Percentiles rank a stretch among this genome's conserved stretches.
Conservation (phyloP, 2,888 invertebrate genomes). For the Phaedon cochleariae region DNA sequence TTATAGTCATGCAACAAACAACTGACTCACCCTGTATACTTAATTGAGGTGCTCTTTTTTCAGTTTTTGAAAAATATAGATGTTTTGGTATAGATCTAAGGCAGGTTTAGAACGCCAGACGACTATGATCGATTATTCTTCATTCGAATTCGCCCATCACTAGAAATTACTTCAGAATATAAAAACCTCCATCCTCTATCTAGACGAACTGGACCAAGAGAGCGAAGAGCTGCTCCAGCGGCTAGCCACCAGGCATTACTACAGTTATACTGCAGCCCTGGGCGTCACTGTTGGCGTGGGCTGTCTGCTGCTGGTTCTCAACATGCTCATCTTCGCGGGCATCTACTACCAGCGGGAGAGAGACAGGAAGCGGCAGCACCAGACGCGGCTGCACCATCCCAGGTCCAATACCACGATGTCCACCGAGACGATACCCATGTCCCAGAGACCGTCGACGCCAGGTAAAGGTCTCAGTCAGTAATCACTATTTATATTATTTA, state of each 20-base stretch:
- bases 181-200: background rate
- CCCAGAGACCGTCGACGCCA: constrained; percentile 60
- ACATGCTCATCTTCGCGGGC: constrained; percentile 80
- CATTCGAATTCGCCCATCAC: background rate
- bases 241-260: constrained; percentile 67
- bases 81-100: too few relatives aligned
- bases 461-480: background rate
- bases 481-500: too few relatives aligned
- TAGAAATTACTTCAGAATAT: too few relatives aligned
- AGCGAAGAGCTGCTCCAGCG: constrained; percentile 66
- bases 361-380: constrained; percentile 57
- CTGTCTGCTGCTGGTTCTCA: constrained; percentile 74
- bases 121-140: too few relatives aligned
- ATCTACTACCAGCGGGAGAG: constrained; percentile 78
- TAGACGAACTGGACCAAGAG: constrained; percentile 60
- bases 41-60: too few relatives aligned
- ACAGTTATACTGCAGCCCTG: constrained; percentile 79
- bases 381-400: constrained; percentile 35
- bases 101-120: too few relatives aligned
- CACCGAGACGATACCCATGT: constrained; percentile 60
- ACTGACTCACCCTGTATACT: too few relatives aligned
- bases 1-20: too few relatives aligned
- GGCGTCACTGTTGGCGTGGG: constrained; percentile 81
- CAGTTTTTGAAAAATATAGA: too few relatives aligned
- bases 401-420: constrained; percentile 56